These are phyloP conservation scores for Nephrotoma flavescens DNA, from an alignment of 2,888 invertebrate species.

Conservation along the genomic window DNA sequence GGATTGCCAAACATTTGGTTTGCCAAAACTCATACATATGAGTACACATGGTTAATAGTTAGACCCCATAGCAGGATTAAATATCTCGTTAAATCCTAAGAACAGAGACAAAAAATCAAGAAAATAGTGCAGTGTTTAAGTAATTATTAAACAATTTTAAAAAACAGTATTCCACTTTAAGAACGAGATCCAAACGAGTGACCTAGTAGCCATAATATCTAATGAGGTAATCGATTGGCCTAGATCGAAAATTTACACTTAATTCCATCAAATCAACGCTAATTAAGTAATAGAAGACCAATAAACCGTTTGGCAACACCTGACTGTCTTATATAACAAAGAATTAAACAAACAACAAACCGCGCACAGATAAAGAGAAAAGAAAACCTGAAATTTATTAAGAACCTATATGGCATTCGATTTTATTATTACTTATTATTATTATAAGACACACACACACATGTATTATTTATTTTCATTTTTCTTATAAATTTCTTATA, in stretches of 20 bases:
- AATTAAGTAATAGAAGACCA: not conserved
- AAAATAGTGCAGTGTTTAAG: too few relatives aligned
- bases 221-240: not conserved
- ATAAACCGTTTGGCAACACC: not conserved
- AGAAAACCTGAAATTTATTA: not conserved
- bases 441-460: not conserved
- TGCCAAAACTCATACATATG: too few relatives aligned
- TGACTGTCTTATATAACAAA: not conserved
- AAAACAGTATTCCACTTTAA: not conserved
- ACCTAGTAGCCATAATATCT: not conserved
- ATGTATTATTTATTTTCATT: not conserved
- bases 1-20: too few relatives aligned
- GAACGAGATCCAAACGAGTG: not conserved
- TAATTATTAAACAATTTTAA: not conserved
- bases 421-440: not conserved
- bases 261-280: not conserved
- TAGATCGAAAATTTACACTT: not conserved
- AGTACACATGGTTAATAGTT: too few relatives aligned
- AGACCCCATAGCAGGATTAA: too few relatives aligned
- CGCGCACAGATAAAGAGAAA: not conserved
- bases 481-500: not conserved
- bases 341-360: not conserved
- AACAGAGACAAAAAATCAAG: too few relatives aligned
- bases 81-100: too few relatives aligned
- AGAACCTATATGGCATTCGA: not conserved